phyloP scores from a whole-genome alignment of 2,888 invertebrate genomes.

The Perdita meconis region DNA sequence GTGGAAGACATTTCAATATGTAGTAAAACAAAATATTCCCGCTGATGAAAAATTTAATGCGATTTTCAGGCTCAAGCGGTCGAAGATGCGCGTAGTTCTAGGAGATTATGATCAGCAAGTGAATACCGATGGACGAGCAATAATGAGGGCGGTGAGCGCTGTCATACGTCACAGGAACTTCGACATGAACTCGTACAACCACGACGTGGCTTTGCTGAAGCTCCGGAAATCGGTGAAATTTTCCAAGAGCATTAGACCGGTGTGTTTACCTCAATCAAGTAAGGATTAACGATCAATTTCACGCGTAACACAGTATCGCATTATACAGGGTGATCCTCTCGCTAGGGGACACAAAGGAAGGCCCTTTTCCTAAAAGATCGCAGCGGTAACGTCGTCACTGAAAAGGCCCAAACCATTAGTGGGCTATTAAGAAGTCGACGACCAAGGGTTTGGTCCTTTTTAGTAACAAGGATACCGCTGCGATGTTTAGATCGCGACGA shows the following conservation, averaged over 20 bases:
- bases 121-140: constrained; percentile 91
- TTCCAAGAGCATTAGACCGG: constrained; percentile 90
- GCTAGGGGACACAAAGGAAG: too few relatives aligned
- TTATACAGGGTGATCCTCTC: too few relatives aligned
- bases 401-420: too few relatives aligned
- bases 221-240: constrained; percentile 91
- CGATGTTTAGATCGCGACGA: too few relatives aligned
- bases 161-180: constrained; percentile 93
- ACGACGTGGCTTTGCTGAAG: constrained; percentile 92
- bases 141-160: constrained; percentile 92
- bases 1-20: too few relatives aligned
- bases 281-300: constrained; percentile 42
- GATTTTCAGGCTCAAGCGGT: constrained; percentile 88
- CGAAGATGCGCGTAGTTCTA: constrained; percentile 92
- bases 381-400: too few relatives aligned
- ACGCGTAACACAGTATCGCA: too few relatives aligned
- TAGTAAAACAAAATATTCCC: too few relatives aligned
- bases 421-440: too few relatives aligned
- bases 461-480: too few relatives aligned
- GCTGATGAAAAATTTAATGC: background rate
- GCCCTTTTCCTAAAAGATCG: too few relatives aligned
- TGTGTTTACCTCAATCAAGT: constrained; percentile 91
- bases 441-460: too few relatives aligned
- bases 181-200: constrained; percentile 93
- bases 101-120: constrained; percentile 94